phyloP scores from a whole-genome alignment of 2,113 vertebrate genomes.

The Riparia riparia region DNA sequence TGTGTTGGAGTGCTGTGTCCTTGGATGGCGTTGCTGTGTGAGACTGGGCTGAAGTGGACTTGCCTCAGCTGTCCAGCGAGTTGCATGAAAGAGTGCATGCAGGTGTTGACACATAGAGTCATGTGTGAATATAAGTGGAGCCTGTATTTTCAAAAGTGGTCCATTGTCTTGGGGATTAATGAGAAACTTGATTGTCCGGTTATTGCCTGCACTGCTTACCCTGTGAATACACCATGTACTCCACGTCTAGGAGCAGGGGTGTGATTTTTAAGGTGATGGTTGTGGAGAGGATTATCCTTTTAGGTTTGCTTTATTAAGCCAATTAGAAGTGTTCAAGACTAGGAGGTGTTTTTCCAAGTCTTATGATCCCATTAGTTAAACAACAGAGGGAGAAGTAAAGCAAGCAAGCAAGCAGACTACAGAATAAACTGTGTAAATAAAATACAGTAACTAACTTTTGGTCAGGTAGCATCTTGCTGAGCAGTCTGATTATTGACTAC shows the following conservation, averaged over 20 bases:
- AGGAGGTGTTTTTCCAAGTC: conserved; percentile 20
- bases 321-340: conserved; percentile 44
- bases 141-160: neutral
- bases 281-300: conserved; percentile 22
- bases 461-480: conserved; percentile 25
- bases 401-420: neutral
- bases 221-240: neutral
- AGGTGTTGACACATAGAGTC: neutral
- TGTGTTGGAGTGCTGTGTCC: neutral
- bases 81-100: neutral
- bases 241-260: neutral
- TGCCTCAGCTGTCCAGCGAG: fast-evolving
- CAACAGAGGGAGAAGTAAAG: conserved; percentile 3
- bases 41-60: neutral
- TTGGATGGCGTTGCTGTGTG: fast-evolving
- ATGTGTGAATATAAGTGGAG: neutral
- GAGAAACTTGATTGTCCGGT: conserved; percentile 48
- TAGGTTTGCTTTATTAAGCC: conserved; percentile 42
- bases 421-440: conserved; percentile 13
- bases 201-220: neutral
- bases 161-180: conserved; percentile 55
- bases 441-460: conserved; percentile 29
- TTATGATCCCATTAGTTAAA: conserved; percentile 58
- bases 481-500: conserved; percentile 40
- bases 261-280: neutral